phyloP scores from a whole-genome alignment of 2,113 vertebrate genomes.

The Planiliza haematocheilus region DNA sequence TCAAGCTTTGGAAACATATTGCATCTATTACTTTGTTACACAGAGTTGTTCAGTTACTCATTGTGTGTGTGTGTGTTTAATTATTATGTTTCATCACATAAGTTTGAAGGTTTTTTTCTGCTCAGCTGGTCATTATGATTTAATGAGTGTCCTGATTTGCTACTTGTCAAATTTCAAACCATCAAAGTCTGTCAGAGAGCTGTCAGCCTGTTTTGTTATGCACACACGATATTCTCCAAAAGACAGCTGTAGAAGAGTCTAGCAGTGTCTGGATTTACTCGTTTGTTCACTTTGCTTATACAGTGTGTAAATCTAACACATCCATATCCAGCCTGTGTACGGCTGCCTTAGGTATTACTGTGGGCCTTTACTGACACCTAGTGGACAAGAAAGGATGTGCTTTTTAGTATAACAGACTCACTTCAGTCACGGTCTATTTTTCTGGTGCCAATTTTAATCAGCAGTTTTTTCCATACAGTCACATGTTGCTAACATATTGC shows the following conservation, averaged over 20 bases:
- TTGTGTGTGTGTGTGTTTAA: no score
- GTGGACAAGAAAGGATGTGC: constrained; percentile 25
- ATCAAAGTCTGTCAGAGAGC: neutral
- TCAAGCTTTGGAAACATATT: no score
- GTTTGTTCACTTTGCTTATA: neutral
- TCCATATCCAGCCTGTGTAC: neutral
- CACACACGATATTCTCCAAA: neutral
- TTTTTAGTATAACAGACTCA: neutral
- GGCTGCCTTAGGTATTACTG: neutral
- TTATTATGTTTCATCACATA: no score
- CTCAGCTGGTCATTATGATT: constrained; percentile 1
- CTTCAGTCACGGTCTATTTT: no score
- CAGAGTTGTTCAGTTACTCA: neutral
- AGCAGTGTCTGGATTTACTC: neutral
- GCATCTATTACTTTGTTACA: no score
- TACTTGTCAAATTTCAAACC: constrained; percentile 12
- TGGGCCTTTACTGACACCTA: constrained; percentile 59
- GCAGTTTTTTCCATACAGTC: no score
- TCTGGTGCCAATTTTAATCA: no score
- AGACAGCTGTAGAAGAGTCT: neutral
- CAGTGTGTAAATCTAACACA: no score
- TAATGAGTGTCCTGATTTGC: neutral
- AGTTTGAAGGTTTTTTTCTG: no score
- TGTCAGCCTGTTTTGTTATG: neutral
- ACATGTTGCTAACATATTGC: no score